A percentile compares a stretch with the other conserved stretches of the same genome.
Conservation (phyloP, 2,888 invertebrate species). For the Cistogaster globosa region DNA sequence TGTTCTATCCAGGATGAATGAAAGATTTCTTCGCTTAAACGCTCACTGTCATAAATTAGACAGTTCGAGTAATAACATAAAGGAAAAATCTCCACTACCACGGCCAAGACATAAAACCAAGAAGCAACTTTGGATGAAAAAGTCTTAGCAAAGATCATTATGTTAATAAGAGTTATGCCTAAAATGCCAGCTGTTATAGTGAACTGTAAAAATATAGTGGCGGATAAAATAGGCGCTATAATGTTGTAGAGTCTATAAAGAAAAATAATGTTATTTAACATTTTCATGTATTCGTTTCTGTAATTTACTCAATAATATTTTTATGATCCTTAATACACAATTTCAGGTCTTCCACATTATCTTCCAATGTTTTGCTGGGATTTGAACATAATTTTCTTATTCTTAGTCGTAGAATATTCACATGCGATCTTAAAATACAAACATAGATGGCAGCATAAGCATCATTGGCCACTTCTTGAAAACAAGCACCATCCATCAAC, state of each 20-base stretch:
- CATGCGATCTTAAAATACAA: conserved; percentile 67
- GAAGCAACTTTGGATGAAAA: conserved; percentile 66
- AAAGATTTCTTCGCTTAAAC: conserved; percentile 67
- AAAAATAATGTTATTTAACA: background rate
- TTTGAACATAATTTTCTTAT: conserved; percentile 61
- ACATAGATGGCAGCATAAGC: conserved; percentile 71
- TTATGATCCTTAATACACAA: conserved; percentile 73
- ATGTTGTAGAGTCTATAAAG: conserved; percentile 68
- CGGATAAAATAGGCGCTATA: conserved; percentile 71
- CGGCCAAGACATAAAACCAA: conserved; percentile 64
- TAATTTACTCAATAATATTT: conserved; percentile 70
- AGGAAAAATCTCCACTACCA: conserved; percentile 70
- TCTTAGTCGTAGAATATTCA: conserved; percentile 65
- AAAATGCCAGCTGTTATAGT: conserved; percentile 68
- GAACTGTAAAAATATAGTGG: conserved; percentile 72
- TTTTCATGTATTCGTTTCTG: background rate
- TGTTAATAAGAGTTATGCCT: conserved; percentile 70
- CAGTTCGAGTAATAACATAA: conserved; percentile 71
- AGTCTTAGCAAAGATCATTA: conserved; percentile 69
- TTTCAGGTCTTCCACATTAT: conserved; percentile 70
- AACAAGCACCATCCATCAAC: conserved; percentile 67
- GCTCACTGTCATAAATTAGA: conserved; percentile 65
- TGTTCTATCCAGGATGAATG: conserved; percentile 71
- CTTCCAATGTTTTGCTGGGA: conserved; percentile 30
- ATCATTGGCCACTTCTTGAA: conserved; percentile 72